Evolutionary conservation across 1,140 invertebrate genomes (phyloP), one percentile per base, ranked within the genome.

Genomic region (Hyles euphorbiae): DNA sequence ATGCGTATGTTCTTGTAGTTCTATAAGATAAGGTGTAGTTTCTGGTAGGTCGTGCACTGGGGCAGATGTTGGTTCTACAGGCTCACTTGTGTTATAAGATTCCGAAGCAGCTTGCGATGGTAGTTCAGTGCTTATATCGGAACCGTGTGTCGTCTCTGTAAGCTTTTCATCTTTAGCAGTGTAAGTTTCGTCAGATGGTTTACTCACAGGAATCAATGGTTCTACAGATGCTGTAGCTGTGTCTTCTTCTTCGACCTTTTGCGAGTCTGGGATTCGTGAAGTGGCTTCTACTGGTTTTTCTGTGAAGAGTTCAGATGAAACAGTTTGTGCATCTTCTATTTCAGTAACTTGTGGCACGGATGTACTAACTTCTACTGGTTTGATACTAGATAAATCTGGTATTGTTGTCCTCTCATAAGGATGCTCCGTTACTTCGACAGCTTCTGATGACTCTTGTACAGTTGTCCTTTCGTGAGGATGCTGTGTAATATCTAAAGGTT

Each of bases 1-100:
- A 68, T 80, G 81, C 32, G 76, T 81, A 60, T 88, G 85, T 68
- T 87, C 83, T 68, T 87, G 70, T 59, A 88, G 68, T 73, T 83
- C 74, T 60, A 88, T 70, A 50, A 78, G 58, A 53, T 81, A 78
- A 58, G 77, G 72, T 3, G 72, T 81, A 33, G 74, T 79, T 66
- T 83, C 76, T 54, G 65, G 60, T 43, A 45, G 22, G 34, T 68
- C 57, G 11, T 34, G 22, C 40, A 34, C 22, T 40, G 58, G 45
- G 10, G 56, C 52, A 5, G 69, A 68, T 6, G 68, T 70, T 50
- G 69, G 67, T 33, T 65, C 44, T 60, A 68, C 63, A 58, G 81
- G 79, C 50, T 88, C 81, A 57, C 49, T 46, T 47, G 52, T 43
- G 10, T 34, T 33, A 34, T 60, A 11, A 6, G 22, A 11, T 22